These are phyloP conservation scores for Elachura formosa DNA, from an alignment of 2,113 vertebrate genomes.

Conservation along the genomic window DNA sequence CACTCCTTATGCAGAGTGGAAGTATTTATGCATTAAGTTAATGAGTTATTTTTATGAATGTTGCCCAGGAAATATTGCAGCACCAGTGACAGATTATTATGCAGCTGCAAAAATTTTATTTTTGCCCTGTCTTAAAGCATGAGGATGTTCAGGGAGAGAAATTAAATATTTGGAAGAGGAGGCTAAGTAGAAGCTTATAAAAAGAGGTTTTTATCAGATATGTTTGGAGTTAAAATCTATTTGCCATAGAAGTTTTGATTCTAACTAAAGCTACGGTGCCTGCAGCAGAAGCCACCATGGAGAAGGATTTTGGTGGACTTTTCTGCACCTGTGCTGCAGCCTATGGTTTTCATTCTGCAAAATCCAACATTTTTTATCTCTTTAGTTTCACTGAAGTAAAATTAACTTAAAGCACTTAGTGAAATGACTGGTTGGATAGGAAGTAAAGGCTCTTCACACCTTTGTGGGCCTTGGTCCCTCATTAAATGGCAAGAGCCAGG, in stretches of 20 bases:
- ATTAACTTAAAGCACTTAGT: not conserved
- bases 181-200: not conserved
- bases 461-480: not conserved
- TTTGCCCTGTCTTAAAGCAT: not conserved
- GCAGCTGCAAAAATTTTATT: not conserved
- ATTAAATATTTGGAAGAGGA: not conserved
- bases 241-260: not conserved
- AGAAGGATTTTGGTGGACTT: not conserved
- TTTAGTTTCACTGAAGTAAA: not conserved
- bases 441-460: not conserved
- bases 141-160: not conserved
- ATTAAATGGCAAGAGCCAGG: not conserved
- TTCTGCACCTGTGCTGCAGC: not conserved
- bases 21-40: not conserved
- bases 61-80: not conserved
- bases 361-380: not conserved
- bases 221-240: not conserved
- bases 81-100: not conserved
- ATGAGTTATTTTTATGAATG: not conserved
- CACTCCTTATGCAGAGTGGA: not conserved
- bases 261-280: not conserved
- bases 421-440: not conserved
- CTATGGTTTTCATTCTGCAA: not conserved
- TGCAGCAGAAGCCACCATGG: not conserved
- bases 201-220: not conserved